These are phyloP conservation scores for Centrocercus urophasianus DNA, from an alignment of 2,113 vertebrate genomes.

Conservation along the genomic window DNA sequence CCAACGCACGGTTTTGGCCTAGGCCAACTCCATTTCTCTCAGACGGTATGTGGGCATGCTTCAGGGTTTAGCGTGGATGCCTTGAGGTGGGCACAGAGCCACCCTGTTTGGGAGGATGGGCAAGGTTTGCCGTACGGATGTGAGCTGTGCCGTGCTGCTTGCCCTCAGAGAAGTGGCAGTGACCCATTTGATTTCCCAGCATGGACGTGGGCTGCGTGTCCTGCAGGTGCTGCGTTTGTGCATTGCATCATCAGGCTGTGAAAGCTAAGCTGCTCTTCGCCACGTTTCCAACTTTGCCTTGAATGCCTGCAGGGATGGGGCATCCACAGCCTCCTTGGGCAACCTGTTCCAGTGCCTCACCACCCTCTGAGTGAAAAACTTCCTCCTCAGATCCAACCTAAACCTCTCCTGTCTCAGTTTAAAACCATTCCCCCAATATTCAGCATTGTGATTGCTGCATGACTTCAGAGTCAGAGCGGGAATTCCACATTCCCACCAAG, in stretches of 20 bases:
- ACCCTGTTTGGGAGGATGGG: neutral
- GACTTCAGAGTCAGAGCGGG: neutral
- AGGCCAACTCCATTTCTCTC: neutral
- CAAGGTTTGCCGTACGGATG: slow-evolving; percentile 41
- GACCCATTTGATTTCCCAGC: slow-evolving; percentile 39
- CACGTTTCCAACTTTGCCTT: too few relatives aligned
- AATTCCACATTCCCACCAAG: neutral
- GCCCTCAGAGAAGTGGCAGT: slow-evolving; percentile 54
- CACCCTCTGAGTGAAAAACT: too few relatives aligned
- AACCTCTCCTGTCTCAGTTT: too few relatives aligned
- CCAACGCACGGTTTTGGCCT: neutral
- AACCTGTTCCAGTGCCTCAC: too few relatives aligned
- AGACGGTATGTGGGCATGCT: neutral
- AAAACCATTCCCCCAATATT: neutral
- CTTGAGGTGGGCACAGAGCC: slow-evolving; percentile 2
- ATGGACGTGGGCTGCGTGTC: neutral
- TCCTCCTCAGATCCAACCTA: too few relatives aligned
- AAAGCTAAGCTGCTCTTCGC: neutral
- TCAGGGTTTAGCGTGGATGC: neutral
- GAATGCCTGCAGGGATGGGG: too few relatives aligned
- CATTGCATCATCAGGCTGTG: fast-evolving
- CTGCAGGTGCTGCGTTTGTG: neutral
- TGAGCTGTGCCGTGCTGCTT: slow-evolving; percentile 48
- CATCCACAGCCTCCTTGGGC: too few relatives aligned
- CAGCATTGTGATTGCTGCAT: neutral